Base-by-base conservation (phyloP, 35 echinoderm and acorn worm species). In the Eucidaris tribuloides region DNA sequence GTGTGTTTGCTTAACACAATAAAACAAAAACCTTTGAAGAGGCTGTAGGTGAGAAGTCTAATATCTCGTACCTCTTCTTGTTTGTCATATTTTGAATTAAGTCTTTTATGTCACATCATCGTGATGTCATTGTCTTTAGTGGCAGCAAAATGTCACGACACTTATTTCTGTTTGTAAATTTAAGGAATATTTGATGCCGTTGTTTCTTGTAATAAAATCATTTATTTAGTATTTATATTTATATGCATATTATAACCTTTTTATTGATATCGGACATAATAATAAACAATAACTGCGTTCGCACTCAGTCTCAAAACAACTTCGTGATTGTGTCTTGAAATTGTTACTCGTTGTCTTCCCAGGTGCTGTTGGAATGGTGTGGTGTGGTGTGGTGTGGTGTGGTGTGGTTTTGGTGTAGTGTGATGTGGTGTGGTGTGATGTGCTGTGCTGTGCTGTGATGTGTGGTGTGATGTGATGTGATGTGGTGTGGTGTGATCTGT, bases 161-260 rank as follows among this genome's bases (percentile, higher is more conserved):
- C 24, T 72, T 74, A 42, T 0, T 64, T 24, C 35, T 42, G 44
- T 35, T 43, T 74, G 68, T 74, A 74, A 74, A 19, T 74, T n/a
- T 42, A 74, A 74, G 68, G 48, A n/a, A 74, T n/a, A n/a, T n/a
- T n/a, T n/a, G n/a, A n/a, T n/a, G n/a, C n/a, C n/a, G n/a, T n/a
- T n/a, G n/a, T n/a, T n/a, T n/a, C n/a, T n/a, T n/a, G n/a, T n/a
- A n/a, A n/a, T n/a, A n/a, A n/a, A n/a, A n/a, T n/a, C 68, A 74
- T 74, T 74, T 74, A 74, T 74, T 25, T 74, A 74, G 68, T 74
- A 74, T 74, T 74, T 74, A 74, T 74, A 74, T 74, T 25, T 74
- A 74, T 74, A 74, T 74, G 2, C 68, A 74, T 44, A 34, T 32
- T 24, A 24, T 41, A 44, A 44, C 68, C 68, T 74, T 74, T 74